Conservation (phyloP, 2,113 vertebrate species). For the Sinocyclocheilus grahami region DNA sequence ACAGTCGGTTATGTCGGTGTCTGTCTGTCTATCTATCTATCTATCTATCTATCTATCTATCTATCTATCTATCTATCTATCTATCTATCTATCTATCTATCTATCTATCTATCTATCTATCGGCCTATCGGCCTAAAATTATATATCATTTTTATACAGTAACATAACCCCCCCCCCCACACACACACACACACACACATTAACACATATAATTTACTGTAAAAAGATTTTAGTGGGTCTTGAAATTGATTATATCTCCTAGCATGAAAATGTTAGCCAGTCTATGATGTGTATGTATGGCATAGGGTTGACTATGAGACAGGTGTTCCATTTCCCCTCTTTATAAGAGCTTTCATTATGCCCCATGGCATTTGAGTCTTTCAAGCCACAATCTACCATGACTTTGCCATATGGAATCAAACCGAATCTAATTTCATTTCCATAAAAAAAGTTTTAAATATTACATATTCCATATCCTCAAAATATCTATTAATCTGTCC, state of each 20-base stretch:
- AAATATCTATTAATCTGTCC: conserved; percentile 36
- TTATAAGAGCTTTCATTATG: conserved; percentile 41
- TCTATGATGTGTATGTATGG: conserved; percentile 45
- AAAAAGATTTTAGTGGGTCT: not conserved
- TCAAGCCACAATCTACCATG: conserved; percentile 40
- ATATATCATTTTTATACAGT: too few species aligned
- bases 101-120: too few species aligned
- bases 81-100: too few species aligned
- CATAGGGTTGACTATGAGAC: conserved; percentile 43
- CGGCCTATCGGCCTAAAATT: too few species aligned
- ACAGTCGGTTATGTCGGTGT: too few species aligned
- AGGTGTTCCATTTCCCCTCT: conserved; percentile 60
- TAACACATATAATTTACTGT: too few species aligned
- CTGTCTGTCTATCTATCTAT: too few species aligned
- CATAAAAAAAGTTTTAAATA: conserved; percentile 16
- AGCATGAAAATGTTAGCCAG: not conserved
- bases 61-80: too few species aligned
- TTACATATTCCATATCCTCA: conserved; percentile 35
- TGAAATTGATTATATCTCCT: conserved; percentile 4
- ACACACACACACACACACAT: too few species aligned
- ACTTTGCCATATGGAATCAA: conserved; percentile 30
- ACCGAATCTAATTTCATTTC: conserved; percentile 42
- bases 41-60: too few species aligned
- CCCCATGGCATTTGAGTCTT: conserved; percentile 28
- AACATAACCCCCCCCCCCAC: too few species aligned